Conservation (phyloP, 2,888 invertebrate species). For the Noctua janthe region DNA sequence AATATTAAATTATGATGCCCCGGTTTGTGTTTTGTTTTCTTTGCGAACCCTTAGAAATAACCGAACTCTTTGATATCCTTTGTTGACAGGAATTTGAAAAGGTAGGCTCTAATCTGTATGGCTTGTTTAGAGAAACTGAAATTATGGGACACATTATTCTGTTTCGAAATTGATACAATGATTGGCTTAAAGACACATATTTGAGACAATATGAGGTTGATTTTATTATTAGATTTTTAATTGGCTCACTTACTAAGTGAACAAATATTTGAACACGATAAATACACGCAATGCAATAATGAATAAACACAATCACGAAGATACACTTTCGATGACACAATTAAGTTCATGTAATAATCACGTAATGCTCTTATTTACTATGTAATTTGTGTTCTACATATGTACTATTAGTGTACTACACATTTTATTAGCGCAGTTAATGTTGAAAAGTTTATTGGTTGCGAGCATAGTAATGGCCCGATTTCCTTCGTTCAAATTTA, state of each 20-base stretch:
- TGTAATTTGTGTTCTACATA: conserved; percentile 24
- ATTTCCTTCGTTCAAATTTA: conserved; percentile 26
- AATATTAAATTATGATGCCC: conserved; percentile 84
- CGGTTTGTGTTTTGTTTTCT: conserved; percentile 83
- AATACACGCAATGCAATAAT: conserved; percentile 18
- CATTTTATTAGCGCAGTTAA: conserved; percentile 42
- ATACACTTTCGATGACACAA: conserved; percentile 20
- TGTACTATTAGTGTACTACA: conserved; percentile 21
- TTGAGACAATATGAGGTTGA: conserved; percentile 50
- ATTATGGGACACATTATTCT: conserved; percentile 32
- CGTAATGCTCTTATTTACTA: conserved; percentile 36
- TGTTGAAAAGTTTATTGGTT: conserved; percentile 36
- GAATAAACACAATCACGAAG: conserved; percentile 31
- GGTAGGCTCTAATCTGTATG: conserved; percentile 80
- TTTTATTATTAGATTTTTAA: conserved; percentile 56
- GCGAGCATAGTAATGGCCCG: conserved; percentile 16
- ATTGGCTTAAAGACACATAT: conserved; percentile 47
- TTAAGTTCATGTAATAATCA: conserved; percentile 32
- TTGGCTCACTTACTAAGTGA: conserved; percentile 42
- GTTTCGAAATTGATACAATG: conserved; percentile 31
- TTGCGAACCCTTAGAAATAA: conserved; percentile 71
- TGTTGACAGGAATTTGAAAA: conserved; percentile 73
- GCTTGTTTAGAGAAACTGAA: conserved; percentile 72
- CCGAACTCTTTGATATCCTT: conserved; percentile 72
- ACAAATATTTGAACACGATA: conserved; percentile 20